Percentiles rank a stretch among this genome's conserved stretches.
Conservation (phyloP, 1,140 invertebrate genomes). For the Arion vulgaris region DNA sequence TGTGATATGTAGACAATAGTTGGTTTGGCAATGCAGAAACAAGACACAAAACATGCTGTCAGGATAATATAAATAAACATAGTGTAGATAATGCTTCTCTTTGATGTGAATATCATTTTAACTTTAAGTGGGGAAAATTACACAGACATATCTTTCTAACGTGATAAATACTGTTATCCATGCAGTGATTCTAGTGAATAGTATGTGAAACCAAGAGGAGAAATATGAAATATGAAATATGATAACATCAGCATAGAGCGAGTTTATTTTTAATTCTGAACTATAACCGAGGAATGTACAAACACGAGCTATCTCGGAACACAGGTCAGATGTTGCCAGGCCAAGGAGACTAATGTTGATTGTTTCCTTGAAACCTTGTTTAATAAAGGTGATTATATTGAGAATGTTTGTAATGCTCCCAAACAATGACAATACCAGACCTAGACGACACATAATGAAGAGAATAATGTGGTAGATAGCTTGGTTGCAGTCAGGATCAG, state of each 20-base stretch:
- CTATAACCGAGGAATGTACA: background rate
- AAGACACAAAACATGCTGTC: background rate
- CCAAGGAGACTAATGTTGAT: conserved; percentile 7
- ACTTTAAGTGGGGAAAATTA: background rate
- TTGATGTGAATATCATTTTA: conserved; percentile 10
- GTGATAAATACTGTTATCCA: conserved; percentile 17
- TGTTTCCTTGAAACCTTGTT: background rate
- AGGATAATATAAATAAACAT: background rate
- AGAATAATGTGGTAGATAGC: no score
- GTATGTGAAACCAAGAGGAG: background rate
- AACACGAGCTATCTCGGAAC: background rate
- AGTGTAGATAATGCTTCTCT: background rate
- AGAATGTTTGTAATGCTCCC: background rate
- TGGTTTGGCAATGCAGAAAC: background rate
- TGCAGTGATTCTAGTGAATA: conserved; percentile 17
- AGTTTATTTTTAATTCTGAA: background rate
- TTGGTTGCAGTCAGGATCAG: no score
- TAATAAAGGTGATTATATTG: background rate
- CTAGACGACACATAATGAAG: background rate
- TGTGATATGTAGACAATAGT: background rate
- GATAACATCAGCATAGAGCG: background rate
- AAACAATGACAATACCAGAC: background rate
- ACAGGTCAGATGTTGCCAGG: background rate
- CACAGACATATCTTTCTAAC: conserved; percentile 9
- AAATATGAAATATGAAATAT: background rate